phyloP scores from a whole-genome alignment of 2,797 vertebrate species.

The Hemitrygon akajei region DNA sequence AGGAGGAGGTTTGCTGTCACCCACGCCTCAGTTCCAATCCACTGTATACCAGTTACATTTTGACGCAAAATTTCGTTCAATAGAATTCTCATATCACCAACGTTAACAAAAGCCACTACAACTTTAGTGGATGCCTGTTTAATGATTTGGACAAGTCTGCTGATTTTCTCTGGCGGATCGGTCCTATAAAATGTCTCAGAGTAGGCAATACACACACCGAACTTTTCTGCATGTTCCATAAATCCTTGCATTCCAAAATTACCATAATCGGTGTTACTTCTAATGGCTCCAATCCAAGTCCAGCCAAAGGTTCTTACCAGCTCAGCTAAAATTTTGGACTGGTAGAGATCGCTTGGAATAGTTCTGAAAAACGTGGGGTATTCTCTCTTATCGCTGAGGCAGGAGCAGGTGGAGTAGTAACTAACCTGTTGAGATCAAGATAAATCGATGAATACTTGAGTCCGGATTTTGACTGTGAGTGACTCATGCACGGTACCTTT shows the following conservation, averaged over 20 bases:
- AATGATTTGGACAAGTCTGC: slow-evolving; percentile 52
- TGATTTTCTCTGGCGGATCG: slow-evolving; percentile 49
- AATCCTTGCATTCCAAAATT: slow-evolving; percentile 56
- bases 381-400: slow-evolving; percentile 42
- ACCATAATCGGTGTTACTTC: slow-evolving; percentile 61
- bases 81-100: slow-evolving; percentile 60
- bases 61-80: slow-evolving; percentile 52
- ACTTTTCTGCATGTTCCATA: slow-evolving; percentile 52
- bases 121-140: slow-evolving; percentile 58
- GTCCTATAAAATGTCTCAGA: slow-evolving; percentile 59
- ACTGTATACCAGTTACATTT: slow-evolving; percentile 61
- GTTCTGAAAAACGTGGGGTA: slow-evolving; percentile 41
- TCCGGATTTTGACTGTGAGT: too few species aligned
- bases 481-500: too few species aligned
- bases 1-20: slow-evolving; percentile 61
- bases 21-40: slow-evolving; percentile 66
- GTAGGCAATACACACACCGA: slow-evolving; percentile 63
- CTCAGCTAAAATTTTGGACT: slow-evolving; percentile 62
- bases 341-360: slow-evolving; percentile 48
- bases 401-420: not conserved
- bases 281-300: slow-evolving; percentile 59
- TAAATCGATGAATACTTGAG: too few species aligned
- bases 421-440: too few species aligned
- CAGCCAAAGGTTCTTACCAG: slow-evolving; percentile 50
- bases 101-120: slow-evolving; percentile 61